A percentile compares a stretch with the other conserved stretches of the same genome.
Evolutionary conservation across 2,888 invertebrate species (phyloP).

Genomic region (Ormyrus pomaceus): DNA sequence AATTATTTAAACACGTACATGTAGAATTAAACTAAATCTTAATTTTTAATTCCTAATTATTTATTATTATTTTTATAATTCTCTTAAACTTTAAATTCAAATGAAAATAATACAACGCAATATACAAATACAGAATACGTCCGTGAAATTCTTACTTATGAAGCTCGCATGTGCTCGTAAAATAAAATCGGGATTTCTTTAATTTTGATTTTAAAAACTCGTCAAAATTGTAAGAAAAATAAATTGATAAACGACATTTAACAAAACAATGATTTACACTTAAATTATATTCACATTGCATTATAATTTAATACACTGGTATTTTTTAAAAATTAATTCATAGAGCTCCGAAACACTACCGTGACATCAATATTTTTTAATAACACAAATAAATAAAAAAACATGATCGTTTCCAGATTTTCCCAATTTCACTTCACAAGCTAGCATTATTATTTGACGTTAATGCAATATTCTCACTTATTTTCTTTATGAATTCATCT

Average conservation of each 20-base stretch:
- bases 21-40: neutral
- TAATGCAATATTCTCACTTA: conserved; percentile 16
- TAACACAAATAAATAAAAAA: too few relatives aligned
- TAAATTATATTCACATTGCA: too few relatives aligned
- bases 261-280: too few relatives aligned
- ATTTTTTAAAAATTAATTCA: too few relatives aligned
- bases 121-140: conserved; percentile 30
- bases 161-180: conserved; percentile 7
- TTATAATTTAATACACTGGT: too few relatives aligned
- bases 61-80: neutral
- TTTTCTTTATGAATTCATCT: neutral
- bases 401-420: neutral
- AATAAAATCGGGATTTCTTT: conserved; percentile 2
- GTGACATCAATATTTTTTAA: too few relatives aligned
- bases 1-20: too few relatives aligned
- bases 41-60: neutral
- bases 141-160: conserved; percentile 27
- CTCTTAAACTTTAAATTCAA: conserved; percentile 6
- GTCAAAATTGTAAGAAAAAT: too few relatives aligned
- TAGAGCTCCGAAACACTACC: too few relatives aligned
- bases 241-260: too few relatives aligned
- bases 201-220: too few relatives aligned
- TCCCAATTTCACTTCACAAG: conserved; percentile 24
- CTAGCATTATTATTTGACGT: neutral
- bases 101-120: conserved; percentile 40